Base-by-base conservation (phyloP, 2,797 vertebrate species). In the Chiloscyllium punctatum region DNA sequence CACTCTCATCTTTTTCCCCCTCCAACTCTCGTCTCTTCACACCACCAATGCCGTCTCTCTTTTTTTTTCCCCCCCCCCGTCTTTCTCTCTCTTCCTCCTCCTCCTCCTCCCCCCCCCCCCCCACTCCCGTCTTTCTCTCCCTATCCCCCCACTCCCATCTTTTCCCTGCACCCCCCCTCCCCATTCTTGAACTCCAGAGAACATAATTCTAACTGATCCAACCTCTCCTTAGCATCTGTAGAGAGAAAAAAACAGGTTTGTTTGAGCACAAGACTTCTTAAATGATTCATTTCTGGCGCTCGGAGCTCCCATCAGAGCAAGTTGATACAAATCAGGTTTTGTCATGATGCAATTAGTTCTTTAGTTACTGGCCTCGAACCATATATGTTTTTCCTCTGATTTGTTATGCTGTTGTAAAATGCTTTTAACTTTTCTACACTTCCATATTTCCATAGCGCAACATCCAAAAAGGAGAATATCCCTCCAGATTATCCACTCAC, bases 401-500 rank as follows among this genome's bases (percentile, higher is more conserved):
- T 37, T 1, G 18, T 27, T 62, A 2, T 42, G 33, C n/a, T 92
- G 62, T 4, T 37, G 21, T 37, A 30, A 95, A 95, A 95, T 79
- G 72, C n/a, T 53, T 53, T 53, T 8, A 69, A 42, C 84, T 62
- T 68, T 68, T 7, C 11, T 94, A 2, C 30, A 16, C 51, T 95
- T 62, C 62, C 51, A 33, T 30, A 42, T 69, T n/a, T 84, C 91
- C 0, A 30, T 23, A 99, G 98, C 96, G 96, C 97, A 25, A 97
- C 97, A 96, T 97, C 97, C 30, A 98, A 98, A 97, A 98, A 97
- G 96, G 99, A 99, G 97, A 99, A 99, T 96, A 98, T 99, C 95
- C 98, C 99, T 0, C 99, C 99, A 4, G 99, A 99, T 97, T 99
- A 99, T 96, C 98, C 98, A 51, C 97, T 99, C 82, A 99, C 99